phyloP scores from a whole-genome alignment of 2,888 invertebrate genomes.

The Torymus auratus region DNA sequence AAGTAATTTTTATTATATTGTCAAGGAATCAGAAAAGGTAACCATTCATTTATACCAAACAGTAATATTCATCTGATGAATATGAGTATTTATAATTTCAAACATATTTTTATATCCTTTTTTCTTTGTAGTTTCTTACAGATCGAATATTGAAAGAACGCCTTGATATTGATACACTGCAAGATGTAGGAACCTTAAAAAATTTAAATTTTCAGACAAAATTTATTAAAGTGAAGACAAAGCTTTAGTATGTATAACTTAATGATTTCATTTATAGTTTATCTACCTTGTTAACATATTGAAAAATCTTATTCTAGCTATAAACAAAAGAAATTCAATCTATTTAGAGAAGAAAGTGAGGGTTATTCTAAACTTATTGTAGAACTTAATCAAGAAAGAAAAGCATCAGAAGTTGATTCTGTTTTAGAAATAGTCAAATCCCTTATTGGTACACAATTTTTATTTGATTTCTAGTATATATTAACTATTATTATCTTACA shows the following conservation, averaged over 20 bases:
- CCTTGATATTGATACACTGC: slow-evolving; percentile 94
- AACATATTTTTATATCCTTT: slow-evolving; percentile 10
- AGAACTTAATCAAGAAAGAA: slow-evolving; percentile 92
- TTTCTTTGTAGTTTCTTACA: slow-evolving; percentile 80
- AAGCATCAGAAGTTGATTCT: slow-evolving; percentile 80
- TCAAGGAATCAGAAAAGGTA: slow-evolving; percentile 89
- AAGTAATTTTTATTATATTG: slow-evolving; percentile 86
- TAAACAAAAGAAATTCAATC: slow-evolving; percentile 99
- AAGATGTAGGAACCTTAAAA: slow-evolving; percentile 92
- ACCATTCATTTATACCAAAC: slow-evolving; percentile 15
- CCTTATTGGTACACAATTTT: slow-evolving; percentile 86
- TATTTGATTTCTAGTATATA: slow-evolving; percentile 29
- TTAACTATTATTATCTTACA: slow-evolving; percentile 18
- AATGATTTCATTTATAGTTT: not conserved
- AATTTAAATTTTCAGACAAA: slow-evolving; percentile 94
- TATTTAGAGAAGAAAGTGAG: slow-evolving; percentile 99
- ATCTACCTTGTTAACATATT: slow-evolving; percentile 20
- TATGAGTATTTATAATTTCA: slow-evolving; percentile 6
- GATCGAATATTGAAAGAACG: slow-evolving; percentile 94
- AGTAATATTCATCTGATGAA: not conserved
- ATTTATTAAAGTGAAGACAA: slow-evolving; percentile 98
- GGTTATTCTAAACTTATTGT: slow-evolving; percentile 98
- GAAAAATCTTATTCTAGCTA: slow-evolving; percentile 83
- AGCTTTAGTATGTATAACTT: slow-evolving; percentile 91
- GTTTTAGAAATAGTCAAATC: slow-evolving; percentile 94